phyloP scores from a whole-genome alignment of 1,140 invertebrate species.

The Holotrichia oblita region DNA sequence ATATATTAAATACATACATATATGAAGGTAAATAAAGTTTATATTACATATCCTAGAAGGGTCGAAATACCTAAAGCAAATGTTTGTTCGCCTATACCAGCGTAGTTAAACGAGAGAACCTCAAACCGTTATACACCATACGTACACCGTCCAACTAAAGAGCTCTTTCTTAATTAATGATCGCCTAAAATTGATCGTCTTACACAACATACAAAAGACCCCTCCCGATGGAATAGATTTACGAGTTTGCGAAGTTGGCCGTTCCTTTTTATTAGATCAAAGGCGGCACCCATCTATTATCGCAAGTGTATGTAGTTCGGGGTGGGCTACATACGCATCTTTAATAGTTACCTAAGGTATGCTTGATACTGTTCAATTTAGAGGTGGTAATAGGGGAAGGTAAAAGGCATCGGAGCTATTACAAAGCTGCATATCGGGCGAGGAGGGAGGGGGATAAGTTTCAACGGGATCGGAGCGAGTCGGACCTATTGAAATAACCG shows the following conservation, averaged over 20 bases:
- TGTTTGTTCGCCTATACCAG: no score
- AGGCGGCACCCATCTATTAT: neutral
- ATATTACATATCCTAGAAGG: no score
- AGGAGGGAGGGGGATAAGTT: no score
- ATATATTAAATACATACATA: no score
- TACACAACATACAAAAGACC: neutral
- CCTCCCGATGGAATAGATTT: neutral
- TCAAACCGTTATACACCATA: neutral
- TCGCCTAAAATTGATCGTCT: neutral
- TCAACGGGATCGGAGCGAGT: neutral
- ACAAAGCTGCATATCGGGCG: neutral
- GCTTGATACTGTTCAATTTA: neutral
- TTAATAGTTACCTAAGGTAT: neutral
- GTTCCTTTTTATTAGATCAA: neutral
- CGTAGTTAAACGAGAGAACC: no score
- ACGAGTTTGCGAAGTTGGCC: neutral
- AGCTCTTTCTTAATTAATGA: slow-evolving; percentile 17
- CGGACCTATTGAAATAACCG: neutral
- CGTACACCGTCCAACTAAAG: neutral
- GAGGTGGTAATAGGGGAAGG: no score
- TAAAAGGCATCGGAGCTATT: neutral
- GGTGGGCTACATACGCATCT: neutral
- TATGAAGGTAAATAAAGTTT: no score
- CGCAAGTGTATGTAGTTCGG: neutral
- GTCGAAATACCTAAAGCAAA: no score